A percentile compares a stretch with the other conserved stretches of the same genome.
These are phyloP conservation scores for Xiphydria camelus DNA, from an alignment of 2,888 invertebrate genomes.

Conservation along the genomic window DNA sequence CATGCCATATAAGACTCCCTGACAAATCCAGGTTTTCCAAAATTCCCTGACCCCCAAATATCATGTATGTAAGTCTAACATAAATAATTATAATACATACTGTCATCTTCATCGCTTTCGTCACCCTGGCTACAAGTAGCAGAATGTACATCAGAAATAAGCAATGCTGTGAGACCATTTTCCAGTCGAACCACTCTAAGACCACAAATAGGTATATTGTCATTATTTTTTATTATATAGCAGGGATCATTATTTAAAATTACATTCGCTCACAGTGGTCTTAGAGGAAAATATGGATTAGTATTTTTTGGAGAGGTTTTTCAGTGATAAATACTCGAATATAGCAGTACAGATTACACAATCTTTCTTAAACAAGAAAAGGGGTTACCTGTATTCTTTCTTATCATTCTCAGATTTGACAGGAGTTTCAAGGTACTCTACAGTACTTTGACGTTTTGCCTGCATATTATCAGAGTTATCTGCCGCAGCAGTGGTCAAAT, in stretches of 20 bases:
- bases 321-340: too few relatives aligned
- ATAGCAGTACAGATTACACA: too few relatives aligned
- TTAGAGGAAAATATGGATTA: too few relatives aligned
- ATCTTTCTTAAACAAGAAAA: too few relatives aligned
- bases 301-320: too few relatives aligned
- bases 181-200: conserved; percentile 66
- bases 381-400: conserved; percentile 79
- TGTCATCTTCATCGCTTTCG: conserved; percentile 58
- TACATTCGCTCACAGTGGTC: neutral
- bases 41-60: too few relatives aligned
- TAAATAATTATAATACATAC: conserved; percentile 39
- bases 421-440: conserved; percentile 60
- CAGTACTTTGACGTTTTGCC: too few relatives aligned
- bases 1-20: too few relatives aligned
- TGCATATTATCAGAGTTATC: too few relatives aligned
- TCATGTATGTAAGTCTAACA: too few relatives aligned
- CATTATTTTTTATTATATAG: conserved; percentile 3
- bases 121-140: conserved; percentile 26
- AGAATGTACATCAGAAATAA: conserved; percentile 68
- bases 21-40: too few relatives aligned
- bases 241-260: neutral
- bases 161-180: conserved; percentile 73
- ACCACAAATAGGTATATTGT: conserved; percentile 15
- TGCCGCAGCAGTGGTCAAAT: too few relatives aligned
- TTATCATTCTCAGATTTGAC: conserved; percentile 76